These are phyloP conservation scores for Fukomys damarensis DNA, from an alignment of 2,113 vertebrate species.

Conservation along the genomic window DNA sequence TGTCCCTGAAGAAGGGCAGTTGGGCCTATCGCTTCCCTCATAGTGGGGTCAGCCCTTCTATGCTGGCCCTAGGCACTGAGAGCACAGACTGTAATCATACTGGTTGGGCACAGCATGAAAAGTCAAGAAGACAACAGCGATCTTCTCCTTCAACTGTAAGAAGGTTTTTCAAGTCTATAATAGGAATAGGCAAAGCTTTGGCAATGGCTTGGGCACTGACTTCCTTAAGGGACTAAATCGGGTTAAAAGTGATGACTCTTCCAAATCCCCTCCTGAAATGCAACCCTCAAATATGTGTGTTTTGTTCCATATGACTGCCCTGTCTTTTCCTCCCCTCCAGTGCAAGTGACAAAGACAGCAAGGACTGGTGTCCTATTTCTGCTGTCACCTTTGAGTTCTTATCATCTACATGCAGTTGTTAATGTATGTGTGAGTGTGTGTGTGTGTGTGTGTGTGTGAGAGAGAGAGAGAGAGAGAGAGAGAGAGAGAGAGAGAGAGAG, in stretches of 20 bases:
- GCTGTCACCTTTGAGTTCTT: conserved; percentile 66
- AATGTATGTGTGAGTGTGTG: neutral
- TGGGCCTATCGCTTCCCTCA: neutral
- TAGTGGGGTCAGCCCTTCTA: neutral
- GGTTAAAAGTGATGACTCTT: conserved; percentile 10
- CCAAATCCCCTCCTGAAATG: neutral
- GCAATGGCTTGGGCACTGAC: conserved; percentile 29
- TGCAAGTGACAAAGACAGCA: neutral
- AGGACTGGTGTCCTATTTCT: conserved; percentile 33
- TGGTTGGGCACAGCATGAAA: neutral
- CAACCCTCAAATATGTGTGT: neutral
- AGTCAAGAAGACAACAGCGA: neutral
- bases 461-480: neutral
- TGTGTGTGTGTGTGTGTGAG: neutral
- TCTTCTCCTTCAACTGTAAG: conserved; percentile 35
- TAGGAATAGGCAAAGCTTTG: conserved; percentile 10
- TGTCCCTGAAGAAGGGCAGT: neutral
- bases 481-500: neutral
- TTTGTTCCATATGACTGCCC: neutral
- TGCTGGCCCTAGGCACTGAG: neutral
- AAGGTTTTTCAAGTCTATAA: conserved; percentile 20
- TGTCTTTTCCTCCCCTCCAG: neutral
- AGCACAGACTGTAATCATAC: neutral
- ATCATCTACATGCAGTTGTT: conserved; percentile 52
- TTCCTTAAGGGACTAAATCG: conserved; percentile 43